Conservation (phyloP, 2,888 invertebrate genomes). For the Lasius fuliginosus region DNA sequence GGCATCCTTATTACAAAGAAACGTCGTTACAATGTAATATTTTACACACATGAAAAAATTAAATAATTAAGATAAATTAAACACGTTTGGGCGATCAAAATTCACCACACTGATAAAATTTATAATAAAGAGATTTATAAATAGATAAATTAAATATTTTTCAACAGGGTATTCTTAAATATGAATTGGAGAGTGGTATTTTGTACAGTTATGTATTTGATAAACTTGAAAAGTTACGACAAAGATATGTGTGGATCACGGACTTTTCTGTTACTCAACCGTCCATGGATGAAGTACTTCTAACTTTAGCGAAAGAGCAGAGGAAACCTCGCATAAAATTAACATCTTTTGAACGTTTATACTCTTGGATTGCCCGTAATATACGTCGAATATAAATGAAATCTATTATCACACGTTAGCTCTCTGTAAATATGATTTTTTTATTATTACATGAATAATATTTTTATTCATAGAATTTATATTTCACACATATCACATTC, state of each 20-base stretch:
- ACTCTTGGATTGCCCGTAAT: background rate
- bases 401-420: no score
- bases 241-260: constrained; percentile 59
- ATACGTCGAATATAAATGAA: background rate
- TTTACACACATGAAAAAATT: background rate
- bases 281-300: constrained; percentile 67
- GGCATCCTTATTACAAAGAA: background rate
- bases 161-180: constrained; percentile 63
- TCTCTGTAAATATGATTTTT: no score
- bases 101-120: background rate
- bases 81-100: background rate
- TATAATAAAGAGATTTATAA: background rate
- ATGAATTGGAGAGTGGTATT: constrained; percentile 61
- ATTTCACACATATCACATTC: no score
- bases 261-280: constrained; percentile 69
- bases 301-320: constrained; percentile 33
- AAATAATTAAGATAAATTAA: background rate
- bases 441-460: no score
- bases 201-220: constrained; percentile 59
- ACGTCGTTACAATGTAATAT: background rate
- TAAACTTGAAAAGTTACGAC: constrained; percentile 59
- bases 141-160: constrained; percentile 13
- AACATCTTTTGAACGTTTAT: background rate
- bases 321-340: background rate
- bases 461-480: no score